Evolutionary conservation across 2,888 invertebrate genomes (phyloP).

Genomic region (Drosophila multiciliata): DNA sequence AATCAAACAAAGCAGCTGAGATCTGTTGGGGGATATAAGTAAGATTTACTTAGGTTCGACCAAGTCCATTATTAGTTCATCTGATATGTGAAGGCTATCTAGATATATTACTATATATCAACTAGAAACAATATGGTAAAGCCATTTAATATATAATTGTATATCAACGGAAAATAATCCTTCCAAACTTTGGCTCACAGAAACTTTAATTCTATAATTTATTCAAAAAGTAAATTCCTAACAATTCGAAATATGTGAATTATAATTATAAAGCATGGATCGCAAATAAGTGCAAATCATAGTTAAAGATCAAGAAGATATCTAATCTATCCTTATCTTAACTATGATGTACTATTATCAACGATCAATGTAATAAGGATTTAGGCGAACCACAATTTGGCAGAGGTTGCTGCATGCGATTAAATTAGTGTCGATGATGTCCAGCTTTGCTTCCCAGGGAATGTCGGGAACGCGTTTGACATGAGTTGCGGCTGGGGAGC

Average conservation of each 20-base stretch:
- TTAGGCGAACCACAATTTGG: not conserved
- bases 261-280: not conserved
- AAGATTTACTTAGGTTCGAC: not conserved
- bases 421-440: not conserved
- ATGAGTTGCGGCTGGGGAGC: not conserved
- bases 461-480: not conserved
- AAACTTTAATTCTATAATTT: slow-evolving; percentile 14
- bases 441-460: slow-evolving; percentile 1
- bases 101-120: not conserved
- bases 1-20: not conserved
- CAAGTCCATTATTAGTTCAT: not conserved
- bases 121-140: not conserved
- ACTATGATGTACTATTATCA: slow-evolving; percentile 10
- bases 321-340: not conserved
- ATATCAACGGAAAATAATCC: not conserved
- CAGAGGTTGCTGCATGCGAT: not conserved
- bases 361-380: not conserved
- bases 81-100: not conserved
- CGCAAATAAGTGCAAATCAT: slow-evolving; percentile 22
- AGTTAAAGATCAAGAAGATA: not conserved
- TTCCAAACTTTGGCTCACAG: not conserved
- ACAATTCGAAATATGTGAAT: not conserved
- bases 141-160: too few species aligned
- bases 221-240: not conserved
- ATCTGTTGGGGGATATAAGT: not conserved